A percentile compares a stretch with the other conserved stretches of the same genome.
Evolutionary conservation across 92 coral and sea anemone genomes (phyloP).

Genomic region (Actinernus sp.): DNA sequence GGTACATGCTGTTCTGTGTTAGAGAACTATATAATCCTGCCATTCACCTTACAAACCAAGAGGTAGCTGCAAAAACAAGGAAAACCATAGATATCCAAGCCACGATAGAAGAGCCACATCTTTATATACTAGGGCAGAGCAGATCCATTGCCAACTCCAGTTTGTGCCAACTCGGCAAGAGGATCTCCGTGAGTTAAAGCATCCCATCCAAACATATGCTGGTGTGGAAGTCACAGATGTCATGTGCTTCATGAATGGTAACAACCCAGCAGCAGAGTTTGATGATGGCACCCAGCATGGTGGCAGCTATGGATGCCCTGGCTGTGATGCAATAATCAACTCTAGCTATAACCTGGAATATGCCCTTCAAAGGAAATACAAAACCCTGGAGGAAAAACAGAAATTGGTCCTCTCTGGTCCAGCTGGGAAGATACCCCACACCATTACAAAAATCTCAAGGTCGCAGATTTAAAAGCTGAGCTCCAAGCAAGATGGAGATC

Average conservation of each 20-base stretch:
- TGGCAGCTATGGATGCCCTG: constrained; percentile 15
- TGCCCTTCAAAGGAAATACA: constrained; percentile 9
- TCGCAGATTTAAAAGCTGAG: constrained; percentile 2
- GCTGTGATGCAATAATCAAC: constrained; percentile 10
- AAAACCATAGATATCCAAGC: constrained; percentile 3
- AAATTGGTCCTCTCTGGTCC: constrained; percentile 5
- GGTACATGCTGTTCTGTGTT: constrained; percentile 26
- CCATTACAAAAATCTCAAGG: constrained; percentile 21
- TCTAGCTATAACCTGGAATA: background rate
- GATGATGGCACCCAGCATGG: constrained; percentile 27
- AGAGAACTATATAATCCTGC: constrained; percentile 44
- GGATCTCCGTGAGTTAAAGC: too few relatives aligned
- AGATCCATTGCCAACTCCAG: constrained; percentile 5
- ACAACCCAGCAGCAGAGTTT: constrained; percentile 20
- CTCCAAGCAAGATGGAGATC: constrained; percentile 2
- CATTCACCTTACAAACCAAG: constrained; percentile 6
- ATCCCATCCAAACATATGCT: too few relatives aligned
- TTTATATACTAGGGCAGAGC: constrained; percentile 27
- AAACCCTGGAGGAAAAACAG: constrained; percentile 1
- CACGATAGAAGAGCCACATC: constrained; percentile 17
- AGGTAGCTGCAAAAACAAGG: background rate
- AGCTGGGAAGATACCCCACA: constrained; percentile 2
- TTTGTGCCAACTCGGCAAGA: constrained; percentile 15
- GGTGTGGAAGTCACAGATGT: too few relatives aligned
- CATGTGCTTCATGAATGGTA: constrained; percentile 33